phyloP scores from a whole-genome alignment of 2,113 vertebrate genomes.

The Pandion haliaetus region DNA sequence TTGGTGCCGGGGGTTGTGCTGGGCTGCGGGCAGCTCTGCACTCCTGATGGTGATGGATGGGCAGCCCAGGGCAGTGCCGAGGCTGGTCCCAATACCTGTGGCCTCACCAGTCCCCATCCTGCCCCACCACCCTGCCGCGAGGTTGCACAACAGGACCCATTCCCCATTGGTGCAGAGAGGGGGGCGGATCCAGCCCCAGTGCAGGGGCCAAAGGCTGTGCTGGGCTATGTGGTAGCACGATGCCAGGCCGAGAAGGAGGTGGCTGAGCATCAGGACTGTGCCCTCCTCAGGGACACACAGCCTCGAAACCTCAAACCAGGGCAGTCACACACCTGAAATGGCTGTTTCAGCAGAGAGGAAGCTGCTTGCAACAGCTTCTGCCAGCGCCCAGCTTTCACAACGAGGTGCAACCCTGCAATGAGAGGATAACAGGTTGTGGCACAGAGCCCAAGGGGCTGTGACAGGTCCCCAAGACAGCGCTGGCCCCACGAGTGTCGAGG shows the following conservation, averaged over 20 bases:
- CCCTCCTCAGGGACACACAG: not conserved
- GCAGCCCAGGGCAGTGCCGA: not conserved
- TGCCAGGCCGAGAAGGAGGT: not conserved
- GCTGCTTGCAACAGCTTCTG: not conserved
- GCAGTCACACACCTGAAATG: fast-evolving
- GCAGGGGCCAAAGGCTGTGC: fast-evolving
- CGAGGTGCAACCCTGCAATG: fast-evolving
- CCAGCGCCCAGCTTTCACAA: not conserved
- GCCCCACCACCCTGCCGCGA: not conserved
- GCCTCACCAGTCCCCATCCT: not conserved
- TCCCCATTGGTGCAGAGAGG: fast-evolving
- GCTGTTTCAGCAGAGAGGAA: not conserved
- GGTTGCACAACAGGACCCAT: not conserved
- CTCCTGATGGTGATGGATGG: not conserved
- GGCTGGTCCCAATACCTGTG: fast-evolving
- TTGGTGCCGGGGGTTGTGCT: fast-evolving
- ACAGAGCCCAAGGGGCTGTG: not conserved
- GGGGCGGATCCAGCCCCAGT: fast-evolving
- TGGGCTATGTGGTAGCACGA: fast-evolving
- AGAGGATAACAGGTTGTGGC: not conserved
- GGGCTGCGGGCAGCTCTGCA: not conserved
- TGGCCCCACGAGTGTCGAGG: not conserved
- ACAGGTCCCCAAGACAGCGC: not conserved
- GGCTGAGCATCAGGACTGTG: not conserved
- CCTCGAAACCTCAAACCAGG: fast-evolving